Base-by-base conservation (phyloP, 2,797 vertebrate species). In the Enteromius thamalakanensis region DNA sequence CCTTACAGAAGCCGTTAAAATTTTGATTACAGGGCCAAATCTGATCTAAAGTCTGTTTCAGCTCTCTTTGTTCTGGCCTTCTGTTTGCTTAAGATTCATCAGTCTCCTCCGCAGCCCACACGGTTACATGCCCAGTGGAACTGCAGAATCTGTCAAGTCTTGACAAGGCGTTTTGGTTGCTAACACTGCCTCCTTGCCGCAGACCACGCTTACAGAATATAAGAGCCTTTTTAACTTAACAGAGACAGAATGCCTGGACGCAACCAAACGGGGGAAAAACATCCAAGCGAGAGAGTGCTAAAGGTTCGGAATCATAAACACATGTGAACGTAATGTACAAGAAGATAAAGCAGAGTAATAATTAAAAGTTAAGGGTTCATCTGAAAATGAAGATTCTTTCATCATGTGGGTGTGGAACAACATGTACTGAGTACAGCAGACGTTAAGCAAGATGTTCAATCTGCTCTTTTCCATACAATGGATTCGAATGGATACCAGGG, bases 1-100 rank as follows among this genome's bases (percentile, higher is more conserved):
- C 62, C 80, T 64, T 81, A 81, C 76, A 88, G 80, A 51, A 74
- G 83, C 53, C 32, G 55, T 82, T 84, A 84, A 87, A 85, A 79
- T 71, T 88, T 86, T 88, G 84, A 88, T 88, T 85, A 85, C 40
- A 81, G 75, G 86, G 79, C 86, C 84, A 85, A 87, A 86, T 86
- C 71, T 74, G 81, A 86, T 82, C 80, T 84, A 78, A 85, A 80
- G 58, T 84, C 79, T 86, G 79, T 84, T 85, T 69, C 71, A 47
- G 67, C 42, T 67, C 82, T 84, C 77, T 88, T 82, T 88, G 84
- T 87, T 86, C 72, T 23, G 51, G 67, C 55, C 55, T 82, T 88
- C 64, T 40, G 87, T 76, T 87, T 83, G 82, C 65, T 86, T 88
- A 76, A 86, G 82, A 84, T 85, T 86, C 69, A 75, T 83, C 80